Conservation (phyloP, 1,140 invertebrate species). For the Cyclina sinensis region DNA sequence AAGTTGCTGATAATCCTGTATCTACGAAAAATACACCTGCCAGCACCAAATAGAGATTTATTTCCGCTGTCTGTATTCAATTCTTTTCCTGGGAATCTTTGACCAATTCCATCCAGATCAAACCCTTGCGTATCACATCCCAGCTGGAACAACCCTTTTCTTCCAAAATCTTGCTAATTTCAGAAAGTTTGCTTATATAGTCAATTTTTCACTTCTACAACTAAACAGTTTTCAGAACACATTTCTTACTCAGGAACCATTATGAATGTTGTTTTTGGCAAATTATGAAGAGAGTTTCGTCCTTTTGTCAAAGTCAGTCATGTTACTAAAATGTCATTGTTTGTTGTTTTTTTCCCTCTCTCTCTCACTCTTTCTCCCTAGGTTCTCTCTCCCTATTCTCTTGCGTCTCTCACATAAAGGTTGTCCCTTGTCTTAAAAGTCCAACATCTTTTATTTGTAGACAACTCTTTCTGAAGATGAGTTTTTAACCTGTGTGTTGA, state of each 20-base stretch:
- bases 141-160: too few relatives aligned
- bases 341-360: not conserved
- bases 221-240: not conserved
- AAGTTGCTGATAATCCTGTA: not conserved
- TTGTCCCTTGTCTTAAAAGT: conserved; percentile 19
- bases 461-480: conserved; percentile 16
- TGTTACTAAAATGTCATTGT: conserved; percentile 10
- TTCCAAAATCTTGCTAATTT: too few relatives aligned
- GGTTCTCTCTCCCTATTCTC: not conserved
- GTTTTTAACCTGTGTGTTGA: conserved; percentile 24
- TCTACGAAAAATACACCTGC: not conserved
- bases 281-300: not conserved
- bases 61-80: too few relatives aligned
- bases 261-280: not conserved
- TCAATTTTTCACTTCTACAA: too few relatives aligned
- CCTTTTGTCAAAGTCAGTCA: not conserved
- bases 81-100: not conserved
- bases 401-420: conserved; percentile 30
- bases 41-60: not conserved
- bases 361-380: conserved; percentile 9
- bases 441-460: conserved; percentile 17
- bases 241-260: too few relatives aligned
- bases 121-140: too few relatives aligned
- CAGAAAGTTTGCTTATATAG: too few relatives aligned
- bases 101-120: not conserved